Percentiles rank a stretch among this genome's conserved stretches.
Evolutionary conservation across 2,113 vertebrate genomes (phyloP).

Genomic region (Ciconia stormi): DNA sequence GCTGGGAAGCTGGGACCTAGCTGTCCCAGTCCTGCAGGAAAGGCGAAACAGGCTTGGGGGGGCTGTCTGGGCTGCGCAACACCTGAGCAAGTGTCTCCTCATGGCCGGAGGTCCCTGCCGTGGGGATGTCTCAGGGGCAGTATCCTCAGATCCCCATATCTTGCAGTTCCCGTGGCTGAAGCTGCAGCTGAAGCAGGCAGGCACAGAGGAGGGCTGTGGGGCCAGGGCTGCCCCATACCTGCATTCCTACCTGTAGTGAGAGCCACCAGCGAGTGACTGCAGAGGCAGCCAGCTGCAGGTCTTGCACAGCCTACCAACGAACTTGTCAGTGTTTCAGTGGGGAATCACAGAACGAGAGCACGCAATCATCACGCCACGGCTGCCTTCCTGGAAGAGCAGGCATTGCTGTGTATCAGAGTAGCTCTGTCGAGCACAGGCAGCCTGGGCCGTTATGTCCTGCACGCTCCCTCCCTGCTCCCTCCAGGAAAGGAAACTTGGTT

Average conservation of each 20-base stretch:
- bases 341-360: neutral
- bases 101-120: neutral
- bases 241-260: neutral
- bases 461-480: neutral
- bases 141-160: neutral
- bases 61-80: neutral
- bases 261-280: rapidly evolving
- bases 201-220: neutral
- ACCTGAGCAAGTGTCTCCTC: neutral
- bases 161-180: neutral
- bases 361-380: neutral
- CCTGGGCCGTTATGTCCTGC: neutral
- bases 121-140: neutral
- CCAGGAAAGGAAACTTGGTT: neutral
- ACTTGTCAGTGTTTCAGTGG: neutral
- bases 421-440: neutral
- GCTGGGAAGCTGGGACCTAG: neutral
- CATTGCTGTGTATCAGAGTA: neutral
- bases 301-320: neutral
- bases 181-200: neutral
- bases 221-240: neutral
- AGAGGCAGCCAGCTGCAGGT: neutral
- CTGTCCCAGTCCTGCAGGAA: rapidly evolving
- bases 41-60: neutral
- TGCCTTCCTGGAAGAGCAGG: neutral